Evolutionary conservation across 2,797 vertebrate species (phyloP), one percentile per base, ranked within the genome.

Genomic region (Typhlichthys subterraneus): DNA sequence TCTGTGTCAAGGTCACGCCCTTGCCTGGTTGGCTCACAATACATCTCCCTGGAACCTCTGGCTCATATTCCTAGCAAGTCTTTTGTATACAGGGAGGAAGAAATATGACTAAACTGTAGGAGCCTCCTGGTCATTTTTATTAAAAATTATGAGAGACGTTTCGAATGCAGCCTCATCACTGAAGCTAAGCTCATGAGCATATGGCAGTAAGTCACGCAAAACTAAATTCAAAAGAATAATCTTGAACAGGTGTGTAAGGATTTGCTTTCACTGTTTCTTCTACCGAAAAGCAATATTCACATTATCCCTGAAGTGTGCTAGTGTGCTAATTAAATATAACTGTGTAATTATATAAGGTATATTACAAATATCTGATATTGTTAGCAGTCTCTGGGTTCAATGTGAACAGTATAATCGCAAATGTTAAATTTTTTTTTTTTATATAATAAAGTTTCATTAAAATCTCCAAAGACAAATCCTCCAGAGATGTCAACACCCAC

Each of bases 381-480:
- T 67, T 69, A 72, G 61, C 76, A 69, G 72, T 66, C 60, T 49
- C 1, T 14, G 0, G 57, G 61, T 63, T 76, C 70, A 59, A 59
- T 67, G 75, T 65, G 71, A 80, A 76, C 77, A 83, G 72, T 65
- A 68, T 57, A 79, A 29, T 29, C 23, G 79, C 74, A 86, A 88
- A 86, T 85, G 87, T 90, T 31, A 17, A 4, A 9, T 19, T 53
- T 2, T 17, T 53, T 86, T 33, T 38, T 88, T 17, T 17, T 70
- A 29, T 29, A 29, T 29, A 29, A 86, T 77, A 81, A 84, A 86
- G 87, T 88, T 91, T 91, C 85, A 90, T 90, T 84, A 88, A 90
- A 89, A 87, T 79, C 87, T 71, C 83, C 63, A 53, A 57, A 81
- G 84, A 91, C 89, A 89, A 90, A 91, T 91, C 89, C 90, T 78